phyloP scores from a whole-genome alignment of 2,888 invertebrate species.

The Melanchra persicariae region DNA sequence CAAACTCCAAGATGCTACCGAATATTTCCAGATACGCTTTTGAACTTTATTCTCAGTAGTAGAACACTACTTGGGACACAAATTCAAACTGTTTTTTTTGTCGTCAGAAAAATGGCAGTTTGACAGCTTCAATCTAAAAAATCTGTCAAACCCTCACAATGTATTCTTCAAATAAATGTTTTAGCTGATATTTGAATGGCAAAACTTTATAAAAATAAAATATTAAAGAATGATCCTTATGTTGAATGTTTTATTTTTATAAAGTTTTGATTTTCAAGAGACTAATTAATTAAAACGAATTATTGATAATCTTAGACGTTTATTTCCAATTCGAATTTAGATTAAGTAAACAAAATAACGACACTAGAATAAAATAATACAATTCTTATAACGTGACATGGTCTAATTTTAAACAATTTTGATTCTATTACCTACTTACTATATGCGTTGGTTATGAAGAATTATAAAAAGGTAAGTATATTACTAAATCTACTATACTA shows the following conservation, averaged over 20 bases:
- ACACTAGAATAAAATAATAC: background rate
- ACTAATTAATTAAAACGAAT: background rate
- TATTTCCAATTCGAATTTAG: slow-evolving; percentile 53
- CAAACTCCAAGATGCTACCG: too few relatives aligned
- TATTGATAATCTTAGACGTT: slow-evolving; percentile 41
- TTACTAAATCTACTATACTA: slow-evolving; percentile 13
- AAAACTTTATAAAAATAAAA: too few relatives aligned
- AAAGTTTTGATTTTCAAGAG: background rate
- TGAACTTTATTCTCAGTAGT: too few relatives aligned
- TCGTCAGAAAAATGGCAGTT: too few relatives aligned
- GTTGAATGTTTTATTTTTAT: background rate
- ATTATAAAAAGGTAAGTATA: slow-evolving; percentile 16
- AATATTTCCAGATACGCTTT: too few relatives aligned
- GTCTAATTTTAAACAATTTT: slow-evolving; percentile 30
- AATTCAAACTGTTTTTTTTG: too few relatives aligned
- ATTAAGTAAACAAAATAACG: slow-evolving; percentile 9
- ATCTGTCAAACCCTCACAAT: too few relatives aligned
- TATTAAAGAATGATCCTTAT: too few relatives aligned
- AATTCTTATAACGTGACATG: slow-evolving; percentile 24
- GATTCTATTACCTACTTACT: background rate
- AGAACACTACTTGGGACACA: too few relatives aligned
- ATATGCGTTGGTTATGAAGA: slow-evolving; percentile 18
- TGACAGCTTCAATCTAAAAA: too few relatives aligned
- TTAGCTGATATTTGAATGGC: too few relatives aligned
- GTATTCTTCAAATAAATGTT: too few relatives aligned